Evolutionary conservation across 2,888 invertebrate genomes (phyloP).

Genomic region (Lithophane semibrunnea): DNA sequence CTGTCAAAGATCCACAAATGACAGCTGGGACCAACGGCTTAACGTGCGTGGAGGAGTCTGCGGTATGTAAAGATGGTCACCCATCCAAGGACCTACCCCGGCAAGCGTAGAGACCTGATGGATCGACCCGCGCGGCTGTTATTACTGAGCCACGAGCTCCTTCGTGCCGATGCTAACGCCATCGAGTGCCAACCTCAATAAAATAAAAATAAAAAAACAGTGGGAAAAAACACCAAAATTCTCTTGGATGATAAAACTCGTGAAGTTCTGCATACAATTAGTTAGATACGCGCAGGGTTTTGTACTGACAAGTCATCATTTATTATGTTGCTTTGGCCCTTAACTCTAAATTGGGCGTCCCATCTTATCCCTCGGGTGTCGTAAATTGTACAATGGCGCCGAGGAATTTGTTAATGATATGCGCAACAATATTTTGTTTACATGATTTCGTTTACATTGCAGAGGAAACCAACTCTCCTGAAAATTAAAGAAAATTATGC

Average conservation of each 20-base stretch:
- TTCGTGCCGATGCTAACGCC: too few relatives aligned
- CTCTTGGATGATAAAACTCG: neutral
- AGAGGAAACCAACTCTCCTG: neutral
- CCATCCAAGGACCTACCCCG: too few relatives aligned
- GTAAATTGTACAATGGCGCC: conserved; percentile 6
- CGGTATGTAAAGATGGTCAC: too few relatives aligned
- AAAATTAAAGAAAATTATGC: neutral
- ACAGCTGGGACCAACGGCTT: too few relatives aligned
- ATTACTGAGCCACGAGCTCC: too few relatives aligned
- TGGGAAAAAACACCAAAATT: neutral
- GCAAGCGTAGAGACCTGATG: too few relatives aligned
- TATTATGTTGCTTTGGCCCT: conserved; percentile 6
- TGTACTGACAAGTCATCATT: conserved; percentile 6
- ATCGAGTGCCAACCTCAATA: neutral
- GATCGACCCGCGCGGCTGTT: too few relatives aligned
- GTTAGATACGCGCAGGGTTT: neutral
- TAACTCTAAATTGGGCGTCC: conserved; percentile 16
- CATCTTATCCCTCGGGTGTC: conserved; percentile 15
- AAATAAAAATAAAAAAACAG: neutral
- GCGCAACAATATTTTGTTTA: conserved; percentile 6
- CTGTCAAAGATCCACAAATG: too few relatives aligned
- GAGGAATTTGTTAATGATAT: conserved; percentile 10
- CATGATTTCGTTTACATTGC: neutral
- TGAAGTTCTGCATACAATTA: neutral
- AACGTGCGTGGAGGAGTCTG: too few relatives aligned